A percentile compares a stretch with the other conserved stretches of the same genome.
phyloP scores from a whole-genome alignment of 2,888 invertebrate genomes.

The Azorinus chamasolen region DNA sequence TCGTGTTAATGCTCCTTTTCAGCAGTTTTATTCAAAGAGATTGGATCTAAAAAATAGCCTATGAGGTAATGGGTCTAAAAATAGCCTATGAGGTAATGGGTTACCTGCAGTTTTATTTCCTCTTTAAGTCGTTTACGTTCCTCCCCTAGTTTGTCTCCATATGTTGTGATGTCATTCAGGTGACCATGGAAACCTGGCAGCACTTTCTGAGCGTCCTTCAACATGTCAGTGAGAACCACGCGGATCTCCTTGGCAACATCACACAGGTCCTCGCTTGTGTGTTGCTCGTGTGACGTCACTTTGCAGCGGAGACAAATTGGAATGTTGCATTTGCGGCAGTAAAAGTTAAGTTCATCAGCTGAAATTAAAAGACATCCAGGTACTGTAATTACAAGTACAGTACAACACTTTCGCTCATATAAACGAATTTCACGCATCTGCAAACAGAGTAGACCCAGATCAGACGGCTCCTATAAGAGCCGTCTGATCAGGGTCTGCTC shows the following conservation, averaged over 20 bases:
- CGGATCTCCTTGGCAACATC: slow-evolving; percentile 66
- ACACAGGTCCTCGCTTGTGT: slow-evolving; percentile 60
- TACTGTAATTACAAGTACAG: too few relatives aligned
- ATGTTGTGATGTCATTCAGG: slow-evolving; percentile 63
- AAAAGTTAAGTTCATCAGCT: slow-evolving; percentile 66
- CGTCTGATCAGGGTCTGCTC: too few relatives aligned
- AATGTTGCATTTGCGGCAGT: slow-evolving; percentile 61
- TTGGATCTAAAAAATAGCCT: too few relatives aligned
- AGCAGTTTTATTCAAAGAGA: too few relatives aligned
- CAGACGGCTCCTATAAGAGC: too few relatives aligned
- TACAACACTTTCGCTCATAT: too few relatives aligned
- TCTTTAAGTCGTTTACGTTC: slow-evolving; percentile 51
- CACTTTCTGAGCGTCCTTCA: slow-evolving; percentile 60
- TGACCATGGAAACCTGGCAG: slow-evolving; percentile 65
- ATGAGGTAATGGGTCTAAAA: too few relatives aligned
- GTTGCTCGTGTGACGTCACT: slow-evolving; percentile 68
- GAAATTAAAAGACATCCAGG: too few relatives aligned
- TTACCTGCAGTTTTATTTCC: slow-evolving; percentile 56
- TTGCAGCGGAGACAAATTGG: slow-evolving; percentile 69
- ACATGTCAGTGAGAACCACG: slow-evolving; percentile 51
- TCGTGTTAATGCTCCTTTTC: too few relatives aligned
- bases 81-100: too few relatives aligned
- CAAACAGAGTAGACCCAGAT: too few relatives aligned
- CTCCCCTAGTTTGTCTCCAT: slow-evolving; percentile 58
- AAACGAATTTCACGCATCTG: too few relatives aligned